Conservation (phyloP, 2,797 vertebrate species). For the Atherinosoma microstoma region DNA sequence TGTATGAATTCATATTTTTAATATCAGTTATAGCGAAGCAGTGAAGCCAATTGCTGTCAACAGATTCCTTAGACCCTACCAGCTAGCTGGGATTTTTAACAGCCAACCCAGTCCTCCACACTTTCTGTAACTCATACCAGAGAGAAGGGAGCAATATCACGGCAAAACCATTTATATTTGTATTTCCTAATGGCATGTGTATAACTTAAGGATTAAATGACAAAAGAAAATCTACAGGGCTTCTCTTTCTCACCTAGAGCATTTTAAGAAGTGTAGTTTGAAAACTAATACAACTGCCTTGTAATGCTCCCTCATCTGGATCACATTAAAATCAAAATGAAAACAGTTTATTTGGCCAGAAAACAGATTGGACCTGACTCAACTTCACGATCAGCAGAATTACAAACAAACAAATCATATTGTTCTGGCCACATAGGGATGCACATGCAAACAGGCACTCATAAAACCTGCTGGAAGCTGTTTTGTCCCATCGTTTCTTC, state of each 20-base stretch:
- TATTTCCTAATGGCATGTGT: conserved; percentile 12
- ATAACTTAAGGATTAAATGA: conserved; percentile 12
- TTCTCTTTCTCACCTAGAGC: conserved; percentile 14
- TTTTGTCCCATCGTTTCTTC: conserved; percentile 20
- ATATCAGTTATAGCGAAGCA: conserved; percentile 34
- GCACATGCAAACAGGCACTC: conserved; percentile 14
- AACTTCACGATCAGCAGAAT: conserved; percentile 57
- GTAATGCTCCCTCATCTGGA: conserved; percentile 66
- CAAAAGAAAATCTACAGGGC: conserved; percentile 22
- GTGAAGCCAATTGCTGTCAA: conserved; percentile 44
- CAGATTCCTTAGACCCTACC: conserved; percentile 75
- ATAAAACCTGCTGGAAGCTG: conserved; percentile 19
- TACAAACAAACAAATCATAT: conserved; percentile 57
- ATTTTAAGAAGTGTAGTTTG: conserved; percentile 9
- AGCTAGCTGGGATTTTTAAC: conserved; percentile 77
- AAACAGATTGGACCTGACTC: conserved; percentile 32
- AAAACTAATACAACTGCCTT: conserved; percentile 40
- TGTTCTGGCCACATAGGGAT: conserved; percentile 13
- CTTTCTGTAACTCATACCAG: conserved; percentile 11
- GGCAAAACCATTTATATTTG: neutral
- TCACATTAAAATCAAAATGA: conserved; percentile 54
- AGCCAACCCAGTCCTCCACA: conserved; percentile 23
- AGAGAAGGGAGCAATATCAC: conserved; percentile 25
- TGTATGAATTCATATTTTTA: conserved; percentile 66
- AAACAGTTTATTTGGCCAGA: conserved; percentile 48